These are phyloP conservation scores for Amia ocellicauda DNA, from an alignment of 2,113 vertebrate species.

Conservation along the genomic window DNA sequence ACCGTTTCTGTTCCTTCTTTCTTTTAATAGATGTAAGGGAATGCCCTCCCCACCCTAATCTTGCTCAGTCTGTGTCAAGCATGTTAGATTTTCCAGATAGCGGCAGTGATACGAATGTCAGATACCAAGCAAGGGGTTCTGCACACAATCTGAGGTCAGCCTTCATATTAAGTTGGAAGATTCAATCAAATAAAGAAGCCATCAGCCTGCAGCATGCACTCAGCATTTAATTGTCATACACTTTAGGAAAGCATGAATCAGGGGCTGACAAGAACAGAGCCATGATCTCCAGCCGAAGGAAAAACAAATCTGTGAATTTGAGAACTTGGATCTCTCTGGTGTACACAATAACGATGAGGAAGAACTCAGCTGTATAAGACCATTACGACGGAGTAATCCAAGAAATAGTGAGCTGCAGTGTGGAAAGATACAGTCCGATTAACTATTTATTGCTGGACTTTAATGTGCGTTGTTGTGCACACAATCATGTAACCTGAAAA, in stretches of 20 bases:
- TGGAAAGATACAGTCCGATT: no score
- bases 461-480: no score
- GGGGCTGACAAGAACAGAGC: no score
- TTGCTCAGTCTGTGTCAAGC: slow-evolving; percentile 8
- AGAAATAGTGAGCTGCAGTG: no score
- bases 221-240: not conserved
- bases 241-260: not conserved
- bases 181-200: slow-evolving; percentile 14
- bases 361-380: no score
- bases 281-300: no score
- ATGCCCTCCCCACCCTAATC: not conserved
- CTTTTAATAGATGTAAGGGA: not conserved
- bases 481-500: no score
- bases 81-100: slow-evolving; percentile 22
- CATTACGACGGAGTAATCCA: no score
- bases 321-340: no score
- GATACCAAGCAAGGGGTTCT: slow-evolving; percentile 54
- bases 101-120: slow-evolving; percentile 37
- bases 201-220: not conserved
- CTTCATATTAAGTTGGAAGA: slow-evolving; percentile 58
- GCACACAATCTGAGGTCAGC: slow-evolving; percentile 56
- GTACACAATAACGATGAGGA: no score
- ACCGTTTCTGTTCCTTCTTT: not conserved
- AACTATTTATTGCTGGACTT: no score
- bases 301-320: no score